Evolutionary conservation across 2,797 vertebrate genomes (phyloP), one percentile per base, ranked within the genome.

Genomic region (Macroramphosus scolopax): DNA sequence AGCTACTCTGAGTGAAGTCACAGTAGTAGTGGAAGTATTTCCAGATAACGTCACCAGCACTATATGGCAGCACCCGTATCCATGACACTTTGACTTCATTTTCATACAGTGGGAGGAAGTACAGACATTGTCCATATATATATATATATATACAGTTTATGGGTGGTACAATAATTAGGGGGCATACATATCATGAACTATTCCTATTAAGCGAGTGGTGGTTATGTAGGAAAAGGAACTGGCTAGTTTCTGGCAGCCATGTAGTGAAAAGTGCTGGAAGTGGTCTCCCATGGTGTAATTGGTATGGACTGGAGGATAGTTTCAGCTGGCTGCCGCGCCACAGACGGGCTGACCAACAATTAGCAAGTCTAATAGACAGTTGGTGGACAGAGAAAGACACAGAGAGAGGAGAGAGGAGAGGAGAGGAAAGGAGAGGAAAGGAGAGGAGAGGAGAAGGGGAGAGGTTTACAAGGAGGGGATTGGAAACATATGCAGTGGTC

Each of bases 401-500:
- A 40, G 42, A 55, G 28, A 72, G 20, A 32, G n/a, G n/a, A 51
- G 25, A 31, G 13, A 28, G 28, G 29, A 14, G 17, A 37, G 11
- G 22, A 35, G 40, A 22, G 13, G 14, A 44, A 17, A 38, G 6
- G 38, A 40, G 18, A n/a, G n/a, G n/a, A n/a, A n/a, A n/a, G n/a
- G n/a, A n/a, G 51, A 59, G 51, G 38, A 4, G 30, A 32, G 45
- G 62, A 75, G 63, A 64, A 63, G 51, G 77, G 46, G 60, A 68
- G 44, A 72, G 52, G 52, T n/a, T n/a, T n/a, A n/a, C n/a, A n/a
- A n/a, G 44, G 10, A 51, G 71, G 61, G 73, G 80, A 88, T 87
- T 83, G 65, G 75, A 90, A 88, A 80, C 82, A 85, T 28, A 66
- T 87, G 84, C 70, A 63, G 71, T 75, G 77, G 81, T 83, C 79